phyloP scores from a whole-genome alignment of 1,140 invertebrate species.

The Heliconius hewitsoni region DNA sequence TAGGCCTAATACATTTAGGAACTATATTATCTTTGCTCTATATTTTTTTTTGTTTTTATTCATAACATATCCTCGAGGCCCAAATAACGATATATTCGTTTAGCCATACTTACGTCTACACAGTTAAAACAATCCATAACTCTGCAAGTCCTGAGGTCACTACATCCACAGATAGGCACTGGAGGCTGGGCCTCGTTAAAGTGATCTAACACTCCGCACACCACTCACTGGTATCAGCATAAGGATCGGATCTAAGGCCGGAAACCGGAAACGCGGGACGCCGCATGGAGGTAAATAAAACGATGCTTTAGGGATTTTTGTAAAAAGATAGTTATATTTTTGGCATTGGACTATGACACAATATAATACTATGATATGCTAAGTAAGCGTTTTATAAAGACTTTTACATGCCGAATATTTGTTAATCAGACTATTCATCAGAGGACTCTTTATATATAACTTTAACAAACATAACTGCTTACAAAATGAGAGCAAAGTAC shows the following conservation, averaged over 20 bases:
- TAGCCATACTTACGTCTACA: constrained; percentile 37
- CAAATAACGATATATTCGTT: constrained; percentile 19
- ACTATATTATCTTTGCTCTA: neutral
- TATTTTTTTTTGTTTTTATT: too few species aligned
- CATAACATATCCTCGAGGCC: too few species aligned
- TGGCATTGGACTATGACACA: constrained; percentile 82
- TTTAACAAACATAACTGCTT: constrained; percentile 80
- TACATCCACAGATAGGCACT: constrained; percentile 24
- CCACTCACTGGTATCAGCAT: constrained; percentile 29
- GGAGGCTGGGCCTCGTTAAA: constrained; percentile 26
- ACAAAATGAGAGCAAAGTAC: constrained; percentile 77
- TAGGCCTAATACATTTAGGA: neutral
- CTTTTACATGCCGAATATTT: constrained; percentile 81
- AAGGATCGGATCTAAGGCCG: constrained; percentile 29
- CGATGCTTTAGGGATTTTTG: constrained; percentile 77
- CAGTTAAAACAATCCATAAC: constrained; percentile 24
- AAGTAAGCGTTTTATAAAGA: constrained; percentile 82
- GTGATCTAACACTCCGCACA: constrained; percentile 22
- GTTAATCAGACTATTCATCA: constrained; percentile 81
- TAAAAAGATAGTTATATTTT: constrained; percentile 82
- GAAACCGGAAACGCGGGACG: constrained; percentile 39
- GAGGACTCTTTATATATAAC: constrained; percentile 81
- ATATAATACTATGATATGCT: constrained; percentile 82
- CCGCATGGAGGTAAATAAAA: constrained; percentile 72
- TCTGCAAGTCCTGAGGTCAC: constrained; percentile 12